Conservation (phyloP, 2,797 vertebrate species). For the Calcarius lapponicus region DNA sequence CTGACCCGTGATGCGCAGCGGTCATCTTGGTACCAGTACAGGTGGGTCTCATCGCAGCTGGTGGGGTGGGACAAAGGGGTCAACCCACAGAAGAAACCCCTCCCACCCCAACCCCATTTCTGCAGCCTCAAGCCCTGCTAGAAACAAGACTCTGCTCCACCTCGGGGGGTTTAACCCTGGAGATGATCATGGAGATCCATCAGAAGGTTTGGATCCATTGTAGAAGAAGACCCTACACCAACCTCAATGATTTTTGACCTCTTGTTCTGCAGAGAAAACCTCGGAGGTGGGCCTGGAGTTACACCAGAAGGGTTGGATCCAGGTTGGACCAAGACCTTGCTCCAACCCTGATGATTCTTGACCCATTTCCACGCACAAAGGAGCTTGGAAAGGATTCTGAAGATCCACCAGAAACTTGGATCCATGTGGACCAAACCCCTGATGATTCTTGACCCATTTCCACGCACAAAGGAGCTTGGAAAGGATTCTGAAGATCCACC, state of each 20-base stretch:
- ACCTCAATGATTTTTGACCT: neutral
- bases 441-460: neutral
- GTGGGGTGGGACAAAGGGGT: neutral
- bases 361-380: neutral
- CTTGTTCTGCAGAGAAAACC: neutral
- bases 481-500: neutral
- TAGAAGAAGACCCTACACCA: neutral
- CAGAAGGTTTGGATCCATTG: neutral
- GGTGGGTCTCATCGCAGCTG: neutral
- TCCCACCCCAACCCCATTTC: no score
- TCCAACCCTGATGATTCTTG: fast-evolving
- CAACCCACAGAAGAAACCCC: neutral
- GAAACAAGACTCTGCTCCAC: neutral
- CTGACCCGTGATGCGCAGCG: neutral
- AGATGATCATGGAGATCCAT: neutral
- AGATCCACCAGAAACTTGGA: neutral
- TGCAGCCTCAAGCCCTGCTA: neutral
- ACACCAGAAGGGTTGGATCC: neutral
- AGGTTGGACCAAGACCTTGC: neutral
- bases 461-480: fast-evolving
- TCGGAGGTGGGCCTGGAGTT: neutral
- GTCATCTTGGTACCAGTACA: neutral
- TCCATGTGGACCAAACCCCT: no score
- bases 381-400: neutral
- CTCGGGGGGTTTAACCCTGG: neutral